These are phyloP conservation scores for Cyclopterus lumpus DNA, from an alignment of 2,797 vertebrate genomes.

Conservation along the genomic window DNA sequence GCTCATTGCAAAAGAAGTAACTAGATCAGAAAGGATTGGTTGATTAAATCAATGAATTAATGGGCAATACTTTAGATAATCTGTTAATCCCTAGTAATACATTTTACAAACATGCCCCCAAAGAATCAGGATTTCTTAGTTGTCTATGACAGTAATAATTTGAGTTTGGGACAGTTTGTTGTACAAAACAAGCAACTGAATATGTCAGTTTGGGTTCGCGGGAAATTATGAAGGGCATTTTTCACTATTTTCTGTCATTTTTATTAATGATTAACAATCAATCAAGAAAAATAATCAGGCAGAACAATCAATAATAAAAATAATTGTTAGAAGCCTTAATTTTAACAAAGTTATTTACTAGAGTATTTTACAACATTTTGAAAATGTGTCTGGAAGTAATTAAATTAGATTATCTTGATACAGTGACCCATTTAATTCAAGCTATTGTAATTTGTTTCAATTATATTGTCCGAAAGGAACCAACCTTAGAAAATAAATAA, in stretches of 20 bases:
- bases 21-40: neutral
- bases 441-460: neutral
- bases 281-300: neutral
- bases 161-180: neutral
- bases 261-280: neutral
- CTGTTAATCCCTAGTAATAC: neutral
- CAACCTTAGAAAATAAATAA: neutral
- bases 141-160: neutral
- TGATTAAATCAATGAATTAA: neutral
- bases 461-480: neutral
- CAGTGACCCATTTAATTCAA: neutral
- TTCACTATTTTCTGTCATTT: neutral
- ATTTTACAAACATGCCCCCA: neutral
- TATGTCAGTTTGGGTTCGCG: neutral
- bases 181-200: neutral
- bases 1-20: neutral
- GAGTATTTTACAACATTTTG: neutral
- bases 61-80: neutral
- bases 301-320: neutral
- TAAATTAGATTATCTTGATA: neutral
- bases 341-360: neutral
- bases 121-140: neutral
- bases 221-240: too few relatives aligned
- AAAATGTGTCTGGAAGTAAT: slow-evolving; percentile 1
- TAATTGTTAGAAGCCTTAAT: neutral